Conservation (phyloP, 2,113 vertebrate genomes). For the Malurus elegans region DNA sequence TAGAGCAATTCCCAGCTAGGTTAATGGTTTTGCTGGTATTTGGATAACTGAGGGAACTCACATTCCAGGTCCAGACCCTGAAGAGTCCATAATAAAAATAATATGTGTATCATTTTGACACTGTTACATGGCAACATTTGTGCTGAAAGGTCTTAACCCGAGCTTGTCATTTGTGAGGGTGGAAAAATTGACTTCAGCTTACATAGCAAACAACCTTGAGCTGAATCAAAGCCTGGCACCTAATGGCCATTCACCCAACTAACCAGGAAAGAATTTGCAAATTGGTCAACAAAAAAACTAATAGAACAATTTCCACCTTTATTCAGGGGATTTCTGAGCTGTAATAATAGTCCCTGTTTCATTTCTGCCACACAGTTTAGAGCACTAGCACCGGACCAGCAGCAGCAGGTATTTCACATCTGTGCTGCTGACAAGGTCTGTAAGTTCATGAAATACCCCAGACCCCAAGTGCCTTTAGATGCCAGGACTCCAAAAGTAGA, state of each 20-base stretch:
- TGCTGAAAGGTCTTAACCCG: not conserved
- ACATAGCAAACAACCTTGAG: not conserved
- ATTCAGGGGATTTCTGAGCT: not conserved
- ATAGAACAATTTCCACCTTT: not conserved
- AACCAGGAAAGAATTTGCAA: not conserved
- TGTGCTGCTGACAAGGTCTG: not conserved
- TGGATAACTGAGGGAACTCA: not conserved
- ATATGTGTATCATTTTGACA: not conserved
- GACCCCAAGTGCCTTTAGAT: not conserved
- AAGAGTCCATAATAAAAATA: not conserved
- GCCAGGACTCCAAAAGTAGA: not conserved
- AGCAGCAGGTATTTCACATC: not conserved
- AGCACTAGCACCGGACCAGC: not conserved
- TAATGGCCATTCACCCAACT: not conserved
- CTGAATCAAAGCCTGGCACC: not conserved
- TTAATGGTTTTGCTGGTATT: not conserved
- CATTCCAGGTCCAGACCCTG: not conserved
- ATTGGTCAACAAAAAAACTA: not conserved
- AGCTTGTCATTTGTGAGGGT: not conserved
- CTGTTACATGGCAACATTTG: not conserved
- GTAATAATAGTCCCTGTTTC: not conserved
- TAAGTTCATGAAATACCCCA: not conserved
- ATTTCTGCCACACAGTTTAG: not conserved
- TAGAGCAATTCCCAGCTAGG: not conserved
- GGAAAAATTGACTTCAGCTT: not conserved